phyloP scores from a whole-genome alignment of 2,113 vertebrate species.

The Tychaedon coryphoeus region DNA sequence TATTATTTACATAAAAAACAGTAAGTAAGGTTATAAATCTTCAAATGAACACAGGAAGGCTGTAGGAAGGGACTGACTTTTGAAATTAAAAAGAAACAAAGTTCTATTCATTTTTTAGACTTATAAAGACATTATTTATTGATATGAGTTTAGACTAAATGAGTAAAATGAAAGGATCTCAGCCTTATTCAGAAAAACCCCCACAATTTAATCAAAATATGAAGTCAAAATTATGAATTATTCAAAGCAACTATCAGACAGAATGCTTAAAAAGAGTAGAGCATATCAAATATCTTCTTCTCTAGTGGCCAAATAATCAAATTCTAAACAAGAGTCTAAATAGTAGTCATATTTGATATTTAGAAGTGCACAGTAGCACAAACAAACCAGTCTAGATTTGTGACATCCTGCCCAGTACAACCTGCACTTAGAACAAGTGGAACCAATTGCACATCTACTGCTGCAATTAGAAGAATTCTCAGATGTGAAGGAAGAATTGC shows the following conservation, averaged over 20 bases:
- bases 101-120: background rate
- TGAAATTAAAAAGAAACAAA: background rate
- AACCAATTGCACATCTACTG: background rate
- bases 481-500: background rate
- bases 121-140: background rate
- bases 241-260: background rate
- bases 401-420: background rate
- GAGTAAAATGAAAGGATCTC: background rate
- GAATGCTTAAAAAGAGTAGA: background rate
- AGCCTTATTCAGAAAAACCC: background rate
- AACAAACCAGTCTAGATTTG: background rate
- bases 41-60: background rate
- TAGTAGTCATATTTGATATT: background rate
- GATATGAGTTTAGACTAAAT: background rate
- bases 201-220: background rate
- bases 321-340: background rate
- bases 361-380: background rate
- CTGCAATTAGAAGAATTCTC: background rate
- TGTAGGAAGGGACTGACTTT: background rate
- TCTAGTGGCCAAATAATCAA: background rate
- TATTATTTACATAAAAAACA: background rate
- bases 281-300: background rate
- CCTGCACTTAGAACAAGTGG: background rate
- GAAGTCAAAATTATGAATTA: background rate
- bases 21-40: background rate